Percentiles rank a stretch among this genome's conserved stretches.
phyloP scores from a whole-genome alignment of 2,888 invertebrate genomes.

The Drosophila koepferae region DNA sequence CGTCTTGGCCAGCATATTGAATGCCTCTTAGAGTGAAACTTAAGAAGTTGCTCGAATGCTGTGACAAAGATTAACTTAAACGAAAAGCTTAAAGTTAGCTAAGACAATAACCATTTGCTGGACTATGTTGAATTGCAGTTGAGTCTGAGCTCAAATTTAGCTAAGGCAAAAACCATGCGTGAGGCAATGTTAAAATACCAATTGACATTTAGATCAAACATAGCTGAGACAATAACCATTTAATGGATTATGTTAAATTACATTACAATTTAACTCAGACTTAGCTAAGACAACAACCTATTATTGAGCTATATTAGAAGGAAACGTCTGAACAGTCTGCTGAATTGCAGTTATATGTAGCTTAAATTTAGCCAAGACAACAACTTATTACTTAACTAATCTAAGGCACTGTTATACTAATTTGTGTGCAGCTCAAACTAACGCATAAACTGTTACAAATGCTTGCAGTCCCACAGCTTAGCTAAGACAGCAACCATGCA shows the following conservation, averaged over 20 bases:
- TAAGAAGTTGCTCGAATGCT: conserved; percentile 19
- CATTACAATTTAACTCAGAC: background rate
- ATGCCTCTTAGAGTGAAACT: conserved; percentile 34
- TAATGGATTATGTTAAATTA: background rate
- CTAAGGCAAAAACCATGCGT: background rate
- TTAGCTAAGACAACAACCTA: background rate
- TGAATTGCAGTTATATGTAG: background rate
- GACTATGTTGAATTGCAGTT: background rate
- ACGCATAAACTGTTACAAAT: background rate
- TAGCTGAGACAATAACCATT: background rate
- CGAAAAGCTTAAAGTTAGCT: conserved; percentile 33
- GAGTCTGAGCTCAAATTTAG: background rate
- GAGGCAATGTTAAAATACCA: background rate
- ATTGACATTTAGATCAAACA: too few species aligned
- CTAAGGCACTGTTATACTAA: background rate
- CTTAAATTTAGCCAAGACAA: background rate
- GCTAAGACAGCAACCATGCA: background rate
- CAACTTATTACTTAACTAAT: background rate
- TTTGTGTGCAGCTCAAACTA: background rate
- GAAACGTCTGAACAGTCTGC: too few species aligned
- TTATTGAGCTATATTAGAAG: too few species aligned
- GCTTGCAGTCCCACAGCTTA: background rate
- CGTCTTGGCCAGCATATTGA: conserved; percentile 30
- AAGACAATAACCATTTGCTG: background rate
- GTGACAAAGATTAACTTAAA: conserved; percentile 3